Base-by-base conservation (phyloP, 1,140 invertebrate genomes). In the Drosophila mojavensis region DNA sequence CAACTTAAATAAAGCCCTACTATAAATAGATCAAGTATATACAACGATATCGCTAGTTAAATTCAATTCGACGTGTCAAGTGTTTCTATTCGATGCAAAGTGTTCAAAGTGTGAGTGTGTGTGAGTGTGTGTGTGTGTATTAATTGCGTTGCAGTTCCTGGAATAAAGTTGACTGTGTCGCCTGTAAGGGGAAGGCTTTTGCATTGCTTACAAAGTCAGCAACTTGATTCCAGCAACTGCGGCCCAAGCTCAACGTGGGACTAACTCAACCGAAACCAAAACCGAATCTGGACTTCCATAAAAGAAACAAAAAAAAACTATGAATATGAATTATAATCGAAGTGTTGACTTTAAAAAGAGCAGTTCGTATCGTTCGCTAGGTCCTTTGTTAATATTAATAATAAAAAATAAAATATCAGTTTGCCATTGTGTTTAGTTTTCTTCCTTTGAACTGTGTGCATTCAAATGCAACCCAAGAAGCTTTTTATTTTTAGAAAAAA, bases 161-260 rank as follows among this genome's bases (percentile, higher is more conserved):
- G 91, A 92, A 92, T 92, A 82, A 92, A 92, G 91, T 92, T 92
- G 91, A 92, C 91, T 92, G 91, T 91, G 91, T 92, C 79, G 91
- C 91, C 91, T 81, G 77, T 75, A 73, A 77, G 63, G 61, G 80
- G 66, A 74, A 79, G 86, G 82, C 90, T 92, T 92, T 64, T 77
- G 84, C 67, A 75, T n/a, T 81, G 81, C 77, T 75, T 74, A 75
- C 67, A 60, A 92, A 92, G 91, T 92, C 91, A 92, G 91, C 91
- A 92, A 92, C 91, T 92, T 92, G 91, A 92, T 92, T 92, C 91
- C 91, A 92, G 91, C 91, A 92, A 92, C 82, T 91, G 91, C 91
- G 85, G 83, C 83, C 50, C 81, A 62, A 79, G 51, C 43, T 72
- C 79, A 79, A 72, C 79, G 43, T 55, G 55, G 17, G 17, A 63